Percentiles rank a stretch among this genome's conserved stretches.
Conservation (phyloP, 2,888 invertebrate species). For the Chymomyza procnemis region DNA sequence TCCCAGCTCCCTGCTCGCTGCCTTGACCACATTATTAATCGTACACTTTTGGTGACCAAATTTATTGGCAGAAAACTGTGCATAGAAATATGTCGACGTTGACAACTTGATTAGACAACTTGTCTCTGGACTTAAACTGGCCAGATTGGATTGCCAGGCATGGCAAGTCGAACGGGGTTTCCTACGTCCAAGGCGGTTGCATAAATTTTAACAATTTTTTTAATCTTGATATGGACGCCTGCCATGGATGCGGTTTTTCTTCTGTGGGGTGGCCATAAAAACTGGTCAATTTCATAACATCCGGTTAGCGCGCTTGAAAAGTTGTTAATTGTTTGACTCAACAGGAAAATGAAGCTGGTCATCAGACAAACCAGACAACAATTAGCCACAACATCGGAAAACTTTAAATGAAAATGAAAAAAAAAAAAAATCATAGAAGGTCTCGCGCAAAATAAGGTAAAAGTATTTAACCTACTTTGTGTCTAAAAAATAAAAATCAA, state of each 20-base stretch:
- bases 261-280: slow-evolving; percentile 20
- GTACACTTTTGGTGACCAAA: slow-evolving; percentile 19
- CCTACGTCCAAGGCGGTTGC: slow-evolving; percentile 52
- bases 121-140: background rate
- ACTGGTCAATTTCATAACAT: slow-evolving; percentile 72
- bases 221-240: slow-evolving; percentile 60
- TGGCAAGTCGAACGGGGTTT: slow-evolving; percentile 24
- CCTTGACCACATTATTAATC: slow-evolving; percentile 25
- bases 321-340: slow-evolving; percentile 63
- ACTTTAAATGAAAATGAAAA: background rate
- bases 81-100: slow-evolving; percentile 50
- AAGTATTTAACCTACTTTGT: slow-evolving; percentile 66
- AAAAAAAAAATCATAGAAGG: slow-evolving; percentile 22
- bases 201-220: slow-evolving; percentile 67
- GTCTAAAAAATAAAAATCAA: background rate
- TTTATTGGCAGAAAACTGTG: slow-evolving; percentile 24
- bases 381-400: slow-evolving; percentile 38
- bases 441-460: slow-evolving; percentile 59
- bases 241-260: background rate
- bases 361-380: slow-evolving; percentile 55
- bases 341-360: slow-evolving; percentile 32
- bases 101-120: slow-evolving; percentile 63
- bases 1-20: slow-evolving; percentile 43
- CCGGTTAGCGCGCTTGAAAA: slow-evolving; percentile 73
- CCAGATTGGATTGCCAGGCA: background rate